phyloP scores from a whole-genome alignment of 2,113 vertebrate species.

The Dolichallabes microphthalmus region DNA sequence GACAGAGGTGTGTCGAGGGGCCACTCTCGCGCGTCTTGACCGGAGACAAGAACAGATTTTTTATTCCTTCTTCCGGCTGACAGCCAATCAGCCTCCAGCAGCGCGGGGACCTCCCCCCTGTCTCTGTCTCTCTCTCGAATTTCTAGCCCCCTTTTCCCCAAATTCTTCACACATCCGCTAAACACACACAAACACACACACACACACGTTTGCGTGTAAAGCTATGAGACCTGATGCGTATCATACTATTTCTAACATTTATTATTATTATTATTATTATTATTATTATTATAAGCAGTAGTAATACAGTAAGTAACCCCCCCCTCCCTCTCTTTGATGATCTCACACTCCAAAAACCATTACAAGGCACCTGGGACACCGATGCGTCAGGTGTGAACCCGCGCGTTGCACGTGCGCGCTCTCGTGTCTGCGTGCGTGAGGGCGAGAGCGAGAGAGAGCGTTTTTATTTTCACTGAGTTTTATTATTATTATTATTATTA shows the following conservation, averaged over 20 bases:
- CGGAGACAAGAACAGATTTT: slow-evolving; percentile 63
- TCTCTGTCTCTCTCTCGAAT: slow-evolving; percentile 75
- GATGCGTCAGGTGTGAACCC: slow-evolving; percentile 46
- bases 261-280: slow-evolving; percentile 5
- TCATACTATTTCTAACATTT: not conserved
- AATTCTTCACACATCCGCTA: slow-evolving; percentile 66
- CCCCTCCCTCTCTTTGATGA: slow-evolving; percentile 36
- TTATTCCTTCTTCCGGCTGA: slow-evolving; percentile 69
- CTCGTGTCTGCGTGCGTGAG: not conserved
- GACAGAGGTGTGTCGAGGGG: slow-evolving; percentile 72
- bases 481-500: not conserved
- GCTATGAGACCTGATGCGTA: not conserved
- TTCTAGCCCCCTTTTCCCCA: slow-evolving; percentile 72
- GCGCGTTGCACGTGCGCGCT: not conserved
- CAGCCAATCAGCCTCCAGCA: slow-evolving; percentile 77
- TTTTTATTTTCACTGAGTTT: not conserved
- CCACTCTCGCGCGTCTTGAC: slow-evolving; percentile 60
- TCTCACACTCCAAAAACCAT: slow-evolving; percentile 43
- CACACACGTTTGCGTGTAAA: slow-evolving; percentile 9
- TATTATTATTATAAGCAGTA: not conserved
- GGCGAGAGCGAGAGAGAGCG: not conserved
- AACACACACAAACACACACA: slow-evolving; percentile 36
- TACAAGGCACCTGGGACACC: slow-evolving; percentile 46
- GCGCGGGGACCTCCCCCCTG: slow-evolving; percentile 59
- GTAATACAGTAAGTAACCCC: not conserved